Evolutionary conservation across 2,797 vertebrate genomes (phyloP).

Genomic region (Pantherophis vulpinus): DNA sequence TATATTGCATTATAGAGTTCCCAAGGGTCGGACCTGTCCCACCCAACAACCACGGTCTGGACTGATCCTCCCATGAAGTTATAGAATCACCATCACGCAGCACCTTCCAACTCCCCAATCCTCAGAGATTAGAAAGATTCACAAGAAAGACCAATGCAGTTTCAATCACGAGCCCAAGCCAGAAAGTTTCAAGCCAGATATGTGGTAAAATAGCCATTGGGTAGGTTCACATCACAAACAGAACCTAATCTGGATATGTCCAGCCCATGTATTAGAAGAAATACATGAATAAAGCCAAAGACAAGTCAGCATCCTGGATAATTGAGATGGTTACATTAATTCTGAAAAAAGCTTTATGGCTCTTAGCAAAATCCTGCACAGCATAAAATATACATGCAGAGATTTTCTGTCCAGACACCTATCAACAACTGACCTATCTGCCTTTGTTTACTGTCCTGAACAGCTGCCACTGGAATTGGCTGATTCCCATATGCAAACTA

Average conservation of each 20-base stretch:
- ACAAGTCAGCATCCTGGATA: not conserved
- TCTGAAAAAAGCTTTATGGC: not conserved
- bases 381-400: not conserved
- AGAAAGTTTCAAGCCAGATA: not conserved
- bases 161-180: not conserved
- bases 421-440: not conserved
- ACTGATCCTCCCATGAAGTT: not conserved
- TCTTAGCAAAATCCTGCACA: not conserved
- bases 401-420: not conserved
- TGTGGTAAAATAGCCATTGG: not conserved
- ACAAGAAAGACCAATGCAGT: not conserved
- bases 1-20: not conserved
- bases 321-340: not conserved
- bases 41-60: not conserved
- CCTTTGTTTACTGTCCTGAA: not conserved
- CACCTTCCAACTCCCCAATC: not conserved
- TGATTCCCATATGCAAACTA: not conserved
- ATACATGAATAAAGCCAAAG: not conserved
- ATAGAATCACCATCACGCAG: not conserved
- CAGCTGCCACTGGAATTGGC: not conserved
- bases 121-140: not conserved
- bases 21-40: not conserved
- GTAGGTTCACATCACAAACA: not conserved
- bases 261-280: not conserved
- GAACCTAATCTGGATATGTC: not conserved